Base-by-base conservation (phyloP, 2,113 vertebrate species). In the Chaetura pelagica region DNA sequence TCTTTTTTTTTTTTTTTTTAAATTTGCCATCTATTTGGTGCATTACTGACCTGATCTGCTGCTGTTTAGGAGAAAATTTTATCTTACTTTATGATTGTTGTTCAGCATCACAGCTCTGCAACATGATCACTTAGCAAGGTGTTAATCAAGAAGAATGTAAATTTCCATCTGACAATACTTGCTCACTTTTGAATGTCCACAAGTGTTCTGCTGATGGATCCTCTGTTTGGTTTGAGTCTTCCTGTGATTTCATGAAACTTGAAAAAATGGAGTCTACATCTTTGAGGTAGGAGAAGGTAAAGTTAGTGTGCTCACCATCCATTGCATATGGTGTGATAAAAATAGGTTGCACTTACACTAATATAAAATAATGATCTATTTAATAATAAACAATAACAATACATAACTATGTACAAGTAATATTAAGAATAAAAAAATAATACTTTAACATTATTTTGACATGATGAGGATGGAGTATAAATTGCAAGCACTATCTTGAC, bases 131-230 rank as follows among this genome's bases (percentile, higher is more conserved):
- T 73, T 51, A 4, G 42, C 27, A 58, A 71, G 42, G 11, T 1
- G 1, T 77, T 61, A 71, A 69, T 30, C 42, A 80, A 78, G 32
- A 18, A 58, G 4, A 86, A 66, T 14, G 51, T 21, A 62, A 20
- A 55, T 44, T 68, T 54, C 61, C 10, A 5, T 48, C 32, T 54
- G 62, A 78, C 34, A 87, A 40, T 42, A 54, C 30, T 78, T 82
- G 55, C 96, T 91, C 75, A 98, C 97, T 88, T 95, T 87, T 93
- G 18, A 86, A 24, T 11, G 84, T 94, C 97, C 94, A 91, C 24
- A 32, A 29, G 2, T 71, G 26, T 74, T 93, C 89, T 77, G 84
- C 27, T 49, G 87, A 73, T 44, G 69, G n/a, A 46, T 90, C 93
- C 87, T 84, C 19, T 2, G 27, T 95, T 86, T 89, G 92, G 51